Base-by-base conservation (phyloP, 2,888 invertebrate species). In the Rhamnusium bicolor region DNA sequence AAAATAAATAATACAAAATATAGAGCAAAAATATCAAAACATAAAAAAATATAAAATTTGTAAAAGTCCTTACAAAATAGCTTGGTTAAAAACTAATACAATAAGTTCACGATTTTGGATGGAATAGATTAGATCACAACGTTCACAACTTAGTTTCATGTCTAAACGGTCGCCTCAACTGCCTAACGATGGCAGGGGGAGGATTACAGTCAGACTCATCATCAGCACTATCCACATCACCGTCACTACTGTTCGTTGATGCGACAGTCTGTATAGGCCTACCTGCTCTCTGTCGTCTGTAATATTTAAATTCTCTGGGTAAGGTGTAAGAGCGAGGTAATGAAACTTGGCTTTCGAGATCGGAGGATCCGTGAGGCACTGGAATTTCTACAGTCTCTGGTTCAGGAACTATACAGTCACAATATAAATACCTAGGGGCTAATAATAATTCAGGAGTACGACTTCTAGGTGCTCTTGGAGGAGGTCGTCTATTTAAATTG, bases 251-350 rank as follows among this genome's bases (percentile, higher is more conserved):
- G 84, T 96, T 96, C 46, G 95, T 95, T 79, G 95, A 95, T 8
- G 94, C 93, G 19, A 94, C 91, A 16, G 93, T 93, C 76, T 93
- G 92, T 92, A 71, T 92, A 88, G 76, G 92, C 90, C 73, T 92
- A 89, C 82, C 83, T 32, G 81, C 77, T 63, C 83, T 76, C 74
- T 83, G 85, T 61, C 90, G 76, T 51, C 93, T 89, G 89, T 94
- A 94, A 89, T 95, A 96, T 83, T 95, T 94, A 88, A 96, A 96
- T 88, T 96, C 95, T 14, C 95, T 91, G 0, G 96, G 96, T 62
- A 96, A 88, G 0, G 96, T 96, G 86, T 96, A 96, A 27, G 95
- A 95, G 19, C 96, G 91, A 0, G 96, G 96, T 67, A 96, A 88
- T 1, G 95, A 95, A 79, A 96, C 91, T 91, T 95, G 92, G 86